A percentile compares a stretch with the other conserved stretches of the same genome.
phyloP scores from a whole-genome alignment of 2,888 invertebrate genomes.

The Meloe dianella region DNA sequence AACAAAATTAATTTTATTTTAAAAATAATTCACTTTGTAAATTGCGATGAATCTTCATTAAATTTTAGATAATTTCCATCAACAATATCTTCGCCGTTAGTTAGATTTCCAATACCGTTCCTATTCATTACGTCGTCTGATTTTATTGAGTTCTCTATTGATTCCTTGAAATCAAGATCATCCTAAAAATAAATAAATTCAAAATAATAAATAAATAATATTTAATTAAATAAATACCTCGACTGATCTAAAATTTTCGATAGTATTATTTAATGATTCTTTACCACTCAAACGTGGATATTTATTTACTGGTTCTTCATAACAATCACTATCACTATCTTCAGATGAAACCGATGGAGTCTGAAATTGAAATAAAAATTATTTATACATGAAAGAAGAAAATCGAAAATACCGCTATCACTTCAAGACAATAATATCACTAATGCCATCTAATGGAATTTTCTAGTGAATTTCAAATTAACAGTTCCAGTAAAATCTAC shows the following conservation, averaged over 20 bases:
- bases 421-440: not conserved
- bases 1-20: slow-evolving; percentile 1
- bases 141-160: slow-evolving; percentile 30
- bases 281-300: slow-evolving; percentile 68
- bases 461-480: too few relatives aligned
- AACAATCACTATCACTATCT: slow-evolving; percentile 68
- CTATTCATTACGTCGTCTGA: slow-evolving; percentile 47
- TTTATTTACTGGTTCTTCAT: slow-evolving; percentile 79
- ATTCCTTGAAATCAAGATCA: slow-evolving; percentile 33
- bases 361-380: slow-evolving; percentile 60
- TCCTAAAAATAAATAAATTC: slow-evolving; percentile 40
- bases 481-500: not conserved
- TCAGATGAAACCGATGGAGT: slow-evolving; percentile 60
- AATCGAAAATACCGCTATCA: not conserved
- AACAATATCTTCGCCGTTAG: slow-evolving; percentile 24
- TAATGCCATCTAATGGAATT: not conserved
- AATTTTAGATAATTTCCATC: slow-evolving; percentile 28
- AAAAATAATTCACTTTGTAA: slow-evolving; percentile 46
- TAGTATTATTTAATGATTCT: slow-evolving; percentile 28
- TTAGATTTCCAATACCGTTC: slow-evolving; percentile 29
- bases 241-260: not conserved
- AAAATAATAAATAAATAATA: not conserved
- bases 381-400: not conserved
- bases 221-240: slow-evolving; percentile 12
- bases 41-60: slow-evolving; percentile 52